phyloP scores from a whole-genome alignment of 2,113 vertebrate species.

The Anolis carolinensis region DNA sequence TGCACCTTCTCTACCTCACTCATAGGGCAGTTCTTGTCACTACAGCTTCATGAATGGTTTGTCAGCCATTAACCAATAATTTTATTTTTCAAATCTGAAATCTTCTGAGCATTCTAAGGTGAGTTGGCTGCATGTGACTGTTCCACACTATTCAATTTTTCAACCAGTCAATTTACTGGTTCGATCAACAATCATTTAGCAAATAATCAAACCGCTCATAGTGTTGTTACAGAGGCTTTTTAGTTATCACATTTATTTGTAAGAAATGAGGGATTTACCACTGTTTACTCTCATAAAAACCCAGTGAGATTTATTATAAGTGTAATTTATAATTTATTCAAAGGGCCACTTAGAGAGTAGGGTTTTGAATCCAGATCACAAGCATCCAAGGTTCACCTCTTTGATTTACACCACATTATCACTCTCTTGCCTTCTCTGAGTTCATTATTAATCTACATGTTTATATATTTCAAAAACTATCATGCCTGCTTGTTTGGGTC shows the following conservation, averaged over 20 bases:
- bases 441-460: background rate
- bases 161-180: background rate
- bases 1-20: too few species aligned
- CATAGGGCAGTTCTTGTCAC: too few species aligned
- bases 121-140: background rate
- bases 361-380: too few species aligned
- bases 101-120: background rate
- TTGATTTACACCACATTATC: background rate
- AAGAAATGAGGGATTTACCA: background rate
- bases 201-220: background rate
- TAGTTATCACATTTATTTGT: background rate
- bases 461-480: background rate
- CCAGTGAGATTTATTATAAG: background rate
- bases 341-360: background rate
- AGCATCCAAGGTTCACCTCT: background rate
- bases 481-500: background rate
- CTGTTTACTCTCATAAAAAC: background rate
- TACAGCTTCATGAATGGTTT: too few species aligned
- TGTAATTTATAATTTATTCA: background rate
- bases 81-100: background rate
- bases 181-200: background rate
- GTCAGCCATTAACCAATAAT: background rate
- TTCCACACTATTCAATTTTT: background rate
- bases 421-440: slow-evolving; percentile 11
- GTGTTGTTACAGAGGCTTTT: background rate